Evolutionary conservation across 37 sponge, comb jelly and placozoan genomes (phyloP).

Genomic region (Ianthella basta): DNA sequence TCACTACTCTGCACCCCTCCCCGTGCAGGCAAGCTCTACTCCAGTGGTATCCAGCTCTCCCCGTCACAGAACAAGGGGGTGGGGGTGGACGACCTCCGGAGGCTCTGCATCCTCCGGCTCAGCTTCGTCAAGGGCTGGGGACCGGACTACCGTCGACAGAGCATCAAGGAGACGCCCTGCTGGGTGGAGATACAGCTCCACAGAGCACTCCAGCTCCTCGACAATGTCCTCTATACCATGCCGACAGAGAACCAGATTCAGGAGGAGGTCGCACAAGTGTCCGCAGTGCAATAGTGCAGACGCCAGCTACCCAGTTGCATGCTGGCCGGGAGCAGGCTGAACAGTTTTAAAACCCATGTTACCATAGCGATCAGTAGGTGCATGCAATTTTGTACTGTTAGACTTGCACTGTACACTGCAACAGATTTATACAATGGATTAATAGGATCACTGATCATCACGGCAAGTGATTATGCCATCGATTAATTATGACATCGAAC

Average conservation of each 20-base stretch:
- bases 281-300: not conserved
- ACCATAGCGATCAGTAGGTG: no score
- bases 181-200: conserved; percentile 98
- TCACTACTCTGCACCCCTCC: not conserved
- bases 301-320: no score
- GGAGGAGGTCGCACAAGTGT: conserved; percentile 51
- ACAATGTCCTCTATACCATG: conserved; percentile 85
- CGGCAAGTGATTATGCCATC: no score
- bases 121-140: conserved; percentile 99
- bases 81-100: conserved; percentile 94
- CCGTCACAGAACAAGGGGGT: conserved; percentile 59
- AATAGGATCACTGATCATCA: no score
- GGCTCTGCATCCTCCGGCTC: conserved; percentile 87
- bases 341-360: no score
- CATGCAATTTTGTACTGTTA: no score
- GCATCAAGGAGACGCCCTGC: conserved; percentile 98
- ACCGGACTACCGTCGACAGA: conserved; percentile 92
- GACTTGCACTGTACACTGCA: no score
- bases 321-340: not conserved
- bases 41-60: conserved; percentile 42
- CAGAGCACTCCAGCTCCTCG: conserved; percentile 94
- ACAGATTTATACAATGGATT: no score
- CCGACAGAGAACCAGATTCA: conserved; percentile 77
- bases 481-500: no score
- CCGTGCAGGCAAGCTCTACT: conserved; percentile 38